Base-by-base conservation (phyloP, 1,140 invertebrate species). In the Plutomurus gul region DNA sequence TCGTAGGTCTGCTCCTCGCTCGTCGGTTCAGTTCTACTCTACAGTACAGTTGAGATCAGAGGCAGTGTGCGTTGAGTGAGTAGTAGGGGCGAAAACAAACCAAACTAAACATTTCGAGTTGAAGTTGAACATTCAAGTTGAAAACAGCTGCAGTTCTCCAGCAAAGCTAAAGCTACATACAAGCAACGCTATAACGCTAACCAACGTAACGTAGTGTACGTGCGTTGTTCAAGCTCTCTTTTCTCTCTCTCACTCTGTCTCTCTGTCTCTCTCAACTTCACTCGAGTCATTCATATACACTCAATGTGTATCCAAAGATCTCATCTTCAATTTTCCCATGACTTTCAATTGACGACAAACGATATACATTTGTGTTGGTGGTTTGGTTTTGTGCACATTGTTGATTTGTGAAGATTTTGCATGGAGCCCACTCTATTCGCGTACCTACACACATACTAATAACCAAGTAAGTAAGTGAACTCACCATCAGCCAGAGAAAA, bases 41-140 rank as follows among this genome's bases (percentile, higher is more conserved):
- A 65, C 56, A 65, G 22, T 65, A 65, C 30, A 65, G 56, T 65
- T 65, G 56, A 65, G 56, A 65, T 65, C 56, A 65, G 56, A 65
- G 56, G 51, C 56, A 65, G 30, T 33, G 56, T 65, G 56, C 30
- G 56, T 27, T 65, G 56, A 65, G 56, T 65, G 56, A 65, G 56
- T 65, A 65, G 56, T 65, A 65, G 56, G 56, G 56, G 56, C 56
- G 56, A 65, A 65, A 65, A 65, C 56, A 65, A 65, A 65, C 56
- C 56, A 65, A 65, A 65, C 56, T 65, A 65, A 65, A 65, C 56
- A 65, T 65, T 65, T 65, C 56, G 56, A 65, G 56, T 65, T 65
- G 56, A 65, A 65, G 56, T 65, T 65, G 56, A 65, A 65, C 56
- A 65, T 65, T 65, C 56, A 65, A 65, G 56, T 65, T 65, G 56